These are phyloP conservation scores for Archips crataeganus DNA, from an alignment of 2,888 invertebrate genomes.

Conservation along the genomic window DNA sequence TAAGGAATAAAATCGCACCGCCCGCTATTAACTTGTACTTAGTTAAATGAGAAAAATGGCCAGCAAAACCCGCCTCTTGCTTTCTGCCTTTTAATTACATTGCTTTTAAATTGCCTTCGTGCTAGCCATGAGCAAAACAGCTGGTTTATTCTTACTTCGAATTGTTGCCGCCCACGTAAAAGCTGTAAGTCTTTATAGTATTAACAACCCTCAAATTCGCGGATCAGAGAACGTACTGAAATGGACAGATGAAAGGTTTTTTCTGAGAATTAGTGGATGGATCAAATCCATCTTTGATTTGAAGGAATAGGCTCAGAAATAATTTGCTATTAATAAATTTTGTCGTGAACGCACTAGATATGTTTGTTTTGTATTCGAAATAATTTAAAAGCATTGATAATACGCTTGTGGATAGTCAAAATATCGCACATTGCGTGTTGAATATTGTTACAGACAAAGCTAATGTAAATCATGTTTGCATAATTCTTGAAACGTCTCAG, in stretches of 20 bases:
- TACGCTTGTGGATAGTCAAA: no score
- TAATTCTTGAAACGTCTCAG: background rate
- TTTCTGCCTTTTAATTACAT: slow-evolving; percentile 43
- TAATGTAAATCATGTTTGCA: background rate
- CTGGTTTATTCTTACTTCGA: background rate
- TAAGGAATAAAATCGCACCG: slow-evolving; percentile 49
- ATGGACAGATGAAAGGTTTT: slow-evolving; percentile 8
- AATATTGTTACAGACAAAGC: no score
- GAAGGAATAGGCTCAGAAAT: background rate
- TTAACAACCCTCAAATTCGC: background rate
- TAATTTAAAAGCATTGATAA: background rate
- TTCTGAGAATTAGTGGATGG: slow-evolving; percentile 1
- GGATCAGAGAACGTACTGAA: background rate
- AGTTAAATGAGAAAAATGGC: slow-evolving; percentile 53
- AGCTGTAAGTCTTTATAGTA: background rate
- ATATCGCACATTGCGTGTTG: no score
- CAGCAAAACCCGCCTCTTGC: slow-evolving; percentile 47
- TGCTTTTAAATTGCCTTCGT: slow-evolving; percentile 17
- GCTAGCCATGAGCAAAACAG: slow-evolving; percentile 1
- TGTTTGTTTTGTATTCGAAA: background rate
- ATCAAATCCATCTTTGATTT: background rate
- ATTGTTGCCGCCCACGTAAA: slow-evolving; percentile 1
- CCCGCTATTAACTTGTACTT: slow-evolving; percentile 48
- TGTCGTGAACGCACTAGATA: background rate
- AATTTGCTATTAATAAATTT: background rate